Base-by-base conservation (phyloP, 1,140 invertebrate species). In the Anthonomus grandis region DNA sequence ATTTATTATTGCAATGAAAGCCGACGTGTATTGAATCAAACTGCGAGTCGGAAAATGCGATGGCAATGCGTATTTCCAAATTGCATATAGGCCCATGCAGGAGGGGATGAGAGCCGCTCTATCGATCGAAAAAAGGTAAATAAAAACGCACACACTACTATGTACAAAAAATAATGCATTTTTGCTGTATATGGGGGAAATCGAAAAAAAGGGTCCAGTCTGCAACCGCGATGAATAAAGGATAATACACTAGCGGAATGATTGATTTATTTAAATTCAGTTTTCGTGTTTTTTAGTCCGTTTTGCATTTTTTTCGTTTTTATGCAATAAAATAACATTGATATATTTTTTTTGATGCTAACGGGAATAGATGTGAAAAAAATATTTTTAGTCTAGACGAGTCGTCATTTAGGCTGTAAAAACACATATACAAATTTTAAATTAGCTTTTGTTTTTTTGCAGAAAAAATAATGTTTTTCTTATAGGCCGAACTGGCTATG, bases 71-170 rank as follows among this genome's bases (percentile, higher is more conserved):
- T 31, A n/a, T n/a, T n/a, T n/a, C 27, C 6, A 8, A 44, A 44
- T 44, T 44, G 41, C 41, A 44, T 44, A 44, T 44, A 44, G 41
- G 41, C 18, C 21, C 9, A n/a, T n/a, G n/a, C n/a, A n/a, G n/a
- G n/a, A n/a, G n/a, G n/a, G n/a, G n/a, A n/a, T n/a, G n/a, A n/a
- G n/a, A n/a, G 9, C 17, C 21, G 9, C 9, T 12, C 17, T 44
- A 44, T 44, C 18, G 41, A 44, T 44, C 18, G 23, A 44, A 44
- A 44, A 44, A 44, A 44, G 41, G 37, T 44, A 44, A 19, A 22
- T 44, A 44, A 44, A 44, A 38, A 38, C 17, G 17, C 13, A 4
- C 37, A 4, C 17, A 6, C n/a, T 12, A 12, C 9, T 39, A 44
- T 44, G 21, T 44, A 22, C 21, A 44, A 19, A 44, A 44, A 44